A percentile compares a stretch with the other conserved stretches of the same genome.
Evolutionary conservation across 2,797 vertebrate genomes (phyloP).

Genomic region (Thaleichthys pacificus): DNA sequence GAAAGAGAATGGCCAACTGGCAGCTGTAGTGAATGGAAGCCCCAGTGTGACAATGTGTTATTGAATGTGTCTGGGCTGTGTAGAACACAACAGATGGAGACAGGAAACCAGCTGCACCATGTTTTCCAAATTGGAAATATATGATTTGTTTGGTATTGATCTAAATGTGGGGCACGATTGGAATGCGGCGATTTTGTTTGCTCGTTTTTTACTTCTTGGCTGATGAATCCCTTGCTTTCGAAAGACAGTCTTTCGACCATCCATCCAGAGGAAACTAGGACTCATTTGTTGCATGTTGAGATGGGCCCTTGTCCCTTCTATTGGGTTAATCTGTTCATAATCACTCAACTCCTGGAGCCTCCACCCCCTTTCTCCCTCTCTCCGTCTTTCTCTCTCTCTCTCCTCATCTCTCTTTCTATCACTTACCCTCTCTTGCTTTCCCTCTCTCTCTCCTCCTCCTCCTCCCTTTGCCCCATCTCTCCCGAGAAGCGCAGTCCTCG

Average conservation of each 20-base stretch:
- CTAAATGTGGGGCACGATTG: no score
- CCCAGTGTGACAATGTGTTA: neutral
- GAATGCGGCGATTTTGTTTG: neutral
- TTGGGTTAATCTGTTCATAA: conserved; percentile 57
- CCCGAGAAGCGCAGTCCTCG: conserved; percentile 55
- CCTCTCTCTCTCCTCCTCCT: conserved; percentile 42
- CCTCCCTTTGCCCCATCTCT: conserved; percentile 53
- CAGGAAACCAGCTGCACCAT: neutral
- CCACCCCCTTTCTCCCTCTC: conserved; percentile 11
- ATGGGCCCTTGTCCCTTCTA: conserved; percentile 46
- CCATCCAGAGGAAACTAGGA: conserved; percentile 28
- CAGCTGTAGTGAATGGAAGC: conserved; percentile 23
- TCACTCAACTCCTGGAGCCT: conserved; percentile 47
- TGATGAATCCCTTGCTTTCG: conserved; percentile 13
- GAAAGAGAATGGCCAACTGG: conserved; percentile 52
- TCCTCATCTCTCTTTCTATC: conserved; percentile 37
- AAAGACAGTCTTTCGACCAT: conserved; percentile 22
- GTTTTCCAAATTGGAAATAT: neutral
- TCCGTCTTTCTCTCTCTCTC: conserved; percentile 24
- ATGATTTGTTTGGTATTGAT: no score
- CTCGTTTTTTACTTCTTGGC: neutral
- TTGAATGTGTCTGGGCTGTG: neutral
- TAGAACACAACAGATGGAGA: neutral
- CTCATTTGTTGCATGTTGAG: conserved; percentile 47
- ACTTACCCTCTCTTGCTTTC: conserved; percentile 11